Conservation (phyloP, 2,113 vertebrate species). For the Thomomys bottae region DNA sequence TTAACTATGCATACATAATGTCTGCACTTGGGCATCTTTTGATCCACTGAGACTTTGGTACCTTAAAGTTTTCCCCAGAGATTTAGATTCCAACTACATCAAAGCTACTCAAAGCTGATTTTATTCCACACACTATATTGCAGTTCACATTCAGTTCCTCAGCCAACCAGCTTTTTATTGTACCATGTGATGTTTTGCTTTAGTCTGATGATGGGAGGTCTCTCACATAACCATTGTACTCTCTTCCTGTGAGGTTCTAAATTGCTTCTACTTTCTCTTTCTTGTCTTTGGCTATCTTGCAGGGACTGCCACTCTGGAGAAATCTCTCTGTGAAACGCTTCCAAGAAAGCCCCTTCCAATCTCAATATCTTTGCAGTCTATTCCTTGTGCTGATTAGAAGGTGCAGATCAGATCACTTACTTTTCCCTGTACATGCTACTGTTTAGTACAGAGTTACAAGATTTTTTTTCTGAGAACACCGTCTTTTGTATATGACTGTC, state of each 20-base stretch:
- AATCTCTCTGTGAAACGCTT: background rate
- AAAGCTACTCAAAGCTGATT: slow-evolving; percentile 13
- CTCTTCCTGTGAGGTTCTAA: background rate
- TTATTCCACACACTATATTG: background rate
- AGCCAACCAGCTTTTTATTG: background rate
- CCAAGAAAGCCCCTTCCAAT: background rate
- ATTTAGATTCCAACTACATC: background rate
- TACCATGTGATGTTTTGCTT: background rate
- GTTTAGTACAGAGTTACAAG: background rate
- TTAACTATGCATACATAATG: background rate
- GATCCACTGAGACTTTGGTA: background rate
- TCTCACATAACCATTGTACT: background rate
- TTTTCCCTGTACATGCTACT: background rate
- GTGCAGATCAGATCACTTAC: background rate
- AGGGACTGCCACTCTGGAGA: background rate
- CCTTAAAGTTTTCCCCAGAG: background rate
- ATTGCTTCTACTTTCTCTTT: background rate
- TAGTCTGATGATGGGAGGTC: background rate
- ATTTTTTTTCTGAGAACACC: background rate
- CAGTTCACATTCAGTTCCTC: background rate
- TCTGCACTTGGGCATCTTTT: background rate
- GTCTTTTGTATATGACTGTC: background rate
- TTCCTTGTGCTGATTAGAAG: background rate
- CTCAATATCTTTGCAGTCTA: background rate
- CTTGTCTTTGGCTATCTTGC: background rate